Percentiles rank a stretch among this genome's conserved stretches.
These are phyloP conservation scores for Otis tarda DNA, from an alignment of 2,113 vertebrate genomes.

Conservation along the genomic window DNA sequence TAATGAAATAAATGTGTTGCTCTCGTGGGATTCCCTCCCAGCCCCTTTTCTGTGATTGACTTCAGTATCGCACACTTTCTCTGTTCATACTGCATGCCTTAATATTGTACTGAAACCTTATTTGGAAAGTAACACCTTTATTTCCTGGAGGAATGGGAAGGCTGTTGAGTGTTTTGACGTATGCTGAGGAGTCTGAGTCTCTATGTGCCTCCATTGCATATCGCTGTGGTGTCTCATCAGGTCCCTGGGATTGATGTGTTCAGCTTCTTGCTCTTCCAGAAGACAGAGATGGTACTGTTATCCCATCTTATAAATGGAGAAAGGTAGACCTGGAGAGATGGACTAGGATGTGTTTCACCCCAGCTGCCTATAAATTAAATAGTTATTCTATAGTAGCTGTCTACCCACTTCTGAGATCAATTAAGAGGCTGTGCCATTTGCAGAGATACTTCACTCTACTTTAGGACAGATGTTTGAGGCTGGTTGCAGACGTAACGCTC, in stretches of 20 bases:
- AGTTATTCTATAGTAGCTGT: background rate
- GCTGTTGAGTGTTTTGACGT: background rate
- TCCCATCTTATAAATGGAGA: background rate
- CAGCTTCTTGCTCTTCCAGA: background rate
- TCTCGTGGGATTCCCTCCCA: constrained; percentile 29
- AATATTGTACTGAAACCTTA: background rate
- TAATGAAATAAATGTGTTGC: constrained; percentile 21
- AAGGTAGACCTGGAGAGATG: background rate
- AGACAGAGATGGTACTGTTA: background rate
- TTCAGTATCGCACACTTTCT: background rate
- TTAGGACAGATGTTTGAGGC: background rate
- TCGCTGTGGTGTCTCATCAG: background rate
- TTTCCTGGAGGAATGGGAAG: background rate
- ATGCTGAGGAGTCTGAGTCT: background rate
- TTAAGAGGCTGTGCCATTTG: background rate
- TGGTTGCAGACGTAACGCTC: background rate
- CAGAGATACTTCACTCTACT: background rate
- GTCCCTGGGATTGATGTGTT: background rate
- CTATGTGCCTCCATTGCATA: accelerated
- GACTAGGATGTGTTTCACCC: background rate
- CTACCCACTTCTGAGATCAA: background rate
- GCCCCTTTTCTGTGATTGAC: constrained; percentile 17
- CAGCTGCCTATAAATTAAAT: background rate
- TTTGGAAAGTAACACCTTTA: background rate
- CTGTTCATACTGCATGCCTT: background rate